Evolutionary conservation across 2,113 vertebrate genomes (phyloP).

Genomic region (Notarius lentiginosus): DNA sequence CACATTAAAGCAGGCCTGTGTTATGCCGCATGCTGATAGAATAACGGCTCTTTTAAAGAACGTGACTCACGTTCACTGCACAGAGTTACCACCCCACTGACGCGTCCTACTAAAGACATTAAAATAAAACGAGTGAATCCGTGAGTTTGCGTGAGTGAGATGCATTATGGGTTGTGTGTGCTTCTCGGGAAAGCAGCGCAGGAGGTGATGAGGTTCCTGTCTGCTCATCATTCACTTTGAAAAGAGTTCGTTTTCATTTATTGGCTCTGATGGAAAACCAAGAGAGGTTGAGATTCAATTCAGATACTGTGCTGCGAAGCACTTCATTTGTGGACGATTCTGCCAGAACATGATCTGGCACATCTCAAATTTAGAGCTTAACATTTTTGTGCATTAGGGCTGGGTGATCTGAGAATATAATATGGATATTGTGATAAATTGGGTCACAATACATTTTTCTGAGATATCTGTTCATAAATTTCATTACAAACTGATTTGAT

Average conservation of each 20-base stretch:
- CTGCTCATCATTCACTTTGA: neutral
- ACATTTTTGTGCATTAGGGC: too few species aligned
- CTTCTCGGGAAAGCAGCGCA: neutral
- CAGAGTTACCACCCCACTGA: neutral
- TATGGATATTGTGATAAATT: too few species aligned
- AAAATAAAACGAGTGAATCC: neutral
- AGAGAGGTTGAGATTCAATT: neutral
- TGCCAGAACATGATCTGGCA: neutral
- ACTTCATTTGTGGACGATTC: neutral
- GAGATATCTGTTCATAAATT: neutral
- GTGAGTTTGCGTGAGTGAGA: conserved; percentile 14
- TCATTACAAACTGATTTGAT: neutral
- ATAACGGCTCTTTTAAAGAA: conserved; percentile 13
- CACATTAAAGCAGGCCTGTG: neutral
- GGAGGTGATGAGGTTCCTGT: neutral
- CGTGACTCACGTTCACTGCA: neutral
- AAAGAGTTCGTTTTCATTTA: neutral
- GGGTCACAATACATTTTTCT: neutral
- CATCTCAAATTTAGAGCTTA: neutral
- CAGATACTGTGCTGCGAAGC: neutral
- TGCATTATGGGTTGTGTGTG: neutral
- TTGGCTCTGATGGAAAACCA: neutral
- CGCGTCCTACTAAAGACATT: neutral
- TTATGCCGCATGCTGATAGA: neutral
- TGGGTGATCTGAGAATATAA: neutral